Base-by-base conservation (phyloP, 2,888 invertebrate genomes). In the Liposcelis brunnea region DNA sequence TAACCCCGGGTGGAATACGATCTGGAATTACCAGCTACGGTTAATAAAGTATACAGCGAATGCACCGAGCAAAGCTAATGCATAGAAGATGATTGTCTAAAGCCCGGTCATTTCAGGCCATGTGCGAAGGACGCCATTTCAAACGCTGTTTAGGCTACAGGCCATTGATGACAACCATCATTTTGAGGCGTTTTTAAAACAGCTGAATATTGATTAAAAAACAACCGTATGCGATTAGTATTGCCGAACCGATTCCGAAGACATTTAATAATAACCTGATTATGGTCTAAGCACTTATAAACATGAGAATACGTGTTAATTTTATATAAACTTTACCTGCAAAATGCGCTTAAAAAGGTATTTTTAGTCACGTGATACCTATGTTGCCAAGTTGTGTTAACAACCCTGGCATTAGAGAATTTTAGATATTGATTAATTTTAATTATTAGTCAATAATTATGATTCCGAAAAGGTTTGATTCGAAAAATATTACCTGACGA, bases 71-170 rank as follows among this genome's bases (percentile, higher is more conserved):
- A 31, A 35, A 14, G 19, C 7, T n/a, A 34, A 10, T 14, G 7
- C 16, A 12, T 10, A 15, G 35, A n/a, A 46, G 21, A 33, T 31
- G n/a, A 38, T 34, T 10, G 19, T 40, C 38, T 32, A 14, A 51
- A 51, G 53, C 54, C 53, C 53, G 54, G 55, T 52, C 54, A 49
- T 47, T 47, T 47, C 48, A 49, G 52, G 51, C 75, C 68, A 76
- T 76, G 76, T 75, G 75, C 54, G 74, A 64, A 68, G 70, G 76
- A 76, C 76, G 77, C 77, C 77, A 77, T 77, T 75, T 74, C 71
- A 70, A 70, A 69, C 69, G 68, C 70, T 72, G 71, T 67, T 70
- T 70, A 71, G 69, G 68, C 68, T 68, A 67, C 40, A 40, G 40
- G 16, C 19, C 40, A 68, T 67, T 69, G 70, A 67, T 73, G 73